phyloP scores from a whole-genome alignment of 2,797 vertebrate genomes.

The Enteromius thamalakanensis region DNA sequence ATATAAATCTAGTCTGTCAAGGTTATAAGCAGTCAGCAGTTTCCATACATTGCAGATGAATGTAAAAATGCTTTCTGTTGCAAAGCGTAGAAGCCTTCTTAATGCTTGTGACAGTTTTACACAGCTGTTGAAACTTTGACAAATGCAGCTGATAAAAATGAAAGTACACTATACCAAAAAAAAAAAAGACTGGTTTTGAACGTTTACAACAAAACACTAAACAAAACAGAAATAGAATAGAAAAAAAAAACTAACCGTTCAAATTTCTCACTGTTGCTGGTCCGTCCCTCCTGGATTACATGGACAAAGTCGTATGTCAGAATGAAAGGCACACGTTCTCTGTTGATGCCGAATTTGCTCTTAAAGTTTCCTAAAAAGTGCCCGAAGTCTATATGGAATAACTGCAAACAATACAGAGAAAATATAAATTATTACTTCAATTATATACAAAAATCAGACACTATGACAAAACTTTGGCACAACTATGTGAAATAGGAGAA shows the following conservation, averaged over 20 bases:
- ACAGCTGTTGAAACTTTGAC: background rate
- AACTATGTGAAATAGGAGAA: background rate
- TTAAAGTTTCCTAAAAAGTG: conserved; percentile 99
- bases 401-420: conserved; percentile 72
- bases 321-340: conserved; percentile 97
- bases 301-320: conserved; percentile 98
- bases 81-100: background rate
- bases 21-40: background rate
- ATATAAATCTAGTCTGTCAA: background rate
- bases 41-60: background rate
- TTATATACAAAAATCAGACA: background rate
- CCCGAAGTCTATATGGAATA: conserved; percentile 98
- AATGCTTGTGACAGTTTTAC: background rate
- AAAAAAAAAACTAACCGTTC: conserved; percentile 81
- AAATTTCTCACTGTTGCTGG: conserved; percentile 96
- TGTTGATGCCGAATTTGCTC: conserved; percentile 97
- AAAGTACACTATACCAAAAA: background rate
- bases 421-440: background rate
- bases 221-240: background rate
- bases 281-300: conserved; percentile 95
- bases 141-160: background rate
- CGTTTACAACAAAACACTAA: background rate
- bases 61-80: background rate
- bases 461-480: background rate
- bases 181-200: background rate